These are phyloP conservation scores for Acanthurus tractus DNA, from an alignment of 2,797 vertebrate genomes.

Conservation along the genomic window DNA sequence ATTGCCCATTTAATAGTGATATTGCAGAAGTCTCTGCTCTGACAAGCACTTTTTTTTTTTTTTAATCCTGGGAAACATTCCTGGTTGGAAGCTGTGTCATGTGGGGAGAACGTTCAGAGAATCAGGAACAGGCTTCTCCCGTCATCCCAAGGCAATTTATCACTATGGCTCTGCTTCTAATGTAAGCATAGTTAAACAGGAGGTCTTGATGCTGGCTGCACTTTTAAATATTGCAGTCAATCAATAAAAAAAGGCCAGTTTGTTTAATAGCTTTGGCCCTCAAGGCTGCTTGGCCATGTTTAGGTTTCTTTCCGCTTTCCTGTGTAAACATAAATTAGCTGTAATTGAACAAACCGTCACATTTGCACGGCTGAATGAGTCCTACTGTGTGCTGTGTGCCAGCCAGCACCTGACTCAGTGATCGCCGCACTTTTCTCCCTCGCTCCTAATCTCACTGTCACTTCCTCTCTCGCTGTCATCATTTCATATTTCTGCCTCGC, in stretches of 20 bases:
- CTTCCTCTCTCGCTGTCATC: constrained; percentile 44
- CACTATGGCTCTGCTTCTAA: constrained; percentile 62
- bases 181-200: constrained; percentile 74
- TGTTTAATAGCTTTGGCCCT: constrained; percentile 76
- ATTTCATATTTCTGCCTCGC: constrained; percentile 52
- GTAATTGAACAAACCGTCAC: constrained; percentile 74
- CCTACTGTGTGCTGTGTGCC: constrained; percentile 28
- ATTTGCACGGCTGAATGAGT: constrained; percentile 63
- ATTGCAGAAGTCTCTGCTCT: constrained; percentile 66
- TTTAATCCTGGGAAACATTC: constrained; percentile 27
- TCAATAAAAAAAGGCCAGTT: constrained; percentile 74
- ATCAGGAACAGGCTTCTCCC: constrained; percentile 57
- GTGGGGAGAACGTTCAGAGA: constrained; percentile 31
- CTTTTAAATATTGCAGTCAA: constrained; percentile 75
- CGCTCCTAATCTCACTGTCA: constrained; percentile 41
- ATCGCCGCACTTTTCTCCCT: constrained; percentile 41
- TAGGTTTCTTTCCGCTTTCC: constrained; percentile 66
- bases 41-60: constrained; percentile 59
- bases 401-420: constrained; percentile 46
- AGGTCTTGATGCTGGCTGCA: constrained; percentile 60
- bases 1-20: constrained; percentile 76
- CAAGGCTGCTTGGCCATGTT: constrained; percentile 71
- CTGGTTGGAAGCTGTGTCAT: constrained; percentile 67
- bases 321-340: constrained; percentile 79
- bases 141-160: constrained; percentile 71